These are phyloP conservation scores for Volucella inanis DNA, from an alignment of 2,888 invertebrate species.

Conservation along the genomic window DNA sequence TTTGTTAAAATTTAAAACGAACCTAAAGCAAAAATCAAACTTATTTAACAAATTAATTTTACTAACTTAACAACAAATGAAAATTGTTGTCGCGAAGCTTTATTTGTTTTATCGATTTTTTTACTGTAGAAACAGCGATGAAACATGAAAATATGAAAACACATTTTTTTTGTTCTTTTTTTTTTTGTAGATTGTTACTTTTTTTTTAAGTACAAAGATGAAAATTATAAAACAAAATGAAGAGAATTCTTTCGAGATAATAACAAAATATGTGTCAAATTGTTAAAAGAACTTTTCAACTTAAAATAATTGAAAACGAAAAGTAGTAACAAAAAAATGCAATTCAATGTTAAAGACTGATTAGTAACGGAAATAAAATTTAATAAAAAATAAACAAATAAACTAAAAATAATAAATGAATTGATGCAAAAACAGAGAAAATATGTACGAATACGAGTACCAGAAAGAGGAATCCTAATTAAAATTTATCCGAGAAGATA, in stretches of 20 bases:
- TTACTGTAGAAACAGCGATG: slow-evolving; percentile 7
- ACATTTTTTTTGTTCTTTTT: no score
- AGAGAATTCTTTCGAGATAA: not conserved
- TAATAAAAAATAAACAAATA: slow-evolving; percentile 2
- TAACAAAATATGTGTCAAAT: slow-evolving; percentile 60
- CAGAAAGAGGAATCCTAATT: slow-evolving; percentile 11
- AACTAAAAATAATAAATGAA: slow-evolving; percentile 8
- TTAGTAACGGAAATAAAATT: slow-evolving; percentile 55
- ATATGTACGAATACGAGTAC: not conserved
- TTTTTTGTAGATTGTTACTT: slow-evolving; percentile 38
- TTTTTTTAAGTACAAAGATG: slow-evolving; percentile 60
- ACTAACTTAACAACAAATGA: slow-evolving; percentile 14
- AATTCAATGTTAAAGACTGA: slow-evolving; percentile 72
- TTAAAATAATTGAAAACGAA: slow-evolving; percentile 7
- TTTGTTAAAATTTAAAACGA: slow-evolving; percentile 32
- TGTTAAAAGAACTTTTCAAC: slow-evolving; percentile 23
- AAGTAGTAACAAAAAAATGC: slow-evolving; percentile 41
- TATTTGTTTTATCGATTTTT: slow-evolving; percentile 33
- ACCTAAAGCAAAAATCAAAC: not conserved
- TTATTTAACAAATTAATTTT: slow-evolving; percentile 33
- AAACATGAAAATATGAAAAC: not conserved
- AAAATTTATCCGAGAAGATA: slow-evolving; percentile 2
- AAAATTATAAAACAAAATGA: slow-evolving; percentile 23
- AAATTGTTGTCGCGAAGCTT: slow-evolving; percentile 34
- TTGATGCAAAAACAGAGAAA: slow-evolving; percentile 7